Percentiles rank a stretch among this genome's conserved stretches.
Conservation (phyloP, 2,113 vertebrate species). For the Steatornis caripensis region DNA sequence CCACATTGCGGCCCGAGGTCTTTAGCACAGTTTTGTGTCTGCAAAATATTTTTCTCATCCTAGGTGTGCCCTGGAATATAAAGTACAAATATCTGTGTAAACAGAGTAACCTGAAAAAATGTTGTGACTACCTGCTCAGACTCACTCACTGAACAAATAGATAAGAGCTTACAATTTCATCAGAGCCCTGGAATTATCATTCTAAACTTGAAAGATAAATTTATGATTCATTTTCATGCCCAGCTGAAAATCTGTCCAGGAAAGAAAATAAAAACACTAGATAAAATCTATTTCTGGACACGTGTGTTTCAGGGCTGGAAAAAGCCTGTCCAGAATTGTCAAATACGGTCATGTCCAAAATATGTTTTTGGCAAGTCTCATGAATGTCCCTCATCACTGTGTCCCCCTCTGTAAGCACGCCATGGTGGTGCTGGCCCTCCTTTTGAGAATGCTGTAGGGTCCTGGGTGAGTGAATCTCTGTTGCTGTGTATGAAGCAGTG, state of each 20-base stretch:
- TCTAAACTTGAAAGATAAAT: neutral
- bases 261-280: neutral
- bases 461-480: neutral
- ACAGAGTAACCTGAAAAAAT: neutral
- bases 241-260: neutral
- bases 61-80: neutral
- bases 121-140: neutral
- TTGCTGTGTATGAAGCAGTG: neutral
- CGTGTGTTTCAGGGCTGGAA: neutral
- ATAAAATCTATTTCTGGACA: neutral
- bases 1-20: neutral
- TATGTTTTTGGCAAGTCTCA: neutral
- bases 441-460: neutral
- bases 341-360: fast-evolving
- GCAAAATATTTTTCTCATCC: neutral
- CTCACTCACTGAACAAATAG: neutral
- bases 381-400: fast-evolving
- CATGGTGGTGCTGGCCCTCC: too few relatives aligned
- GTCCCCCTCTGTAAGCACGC: fast-evolving
- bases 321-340: neutral
- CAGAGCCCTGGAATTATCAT: neutral
- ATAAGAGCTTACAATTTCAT: neutral
- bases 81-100: neutral
- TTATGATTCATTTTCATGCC: neutral
- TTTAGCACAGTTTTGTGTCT: neutral